Base-by-base conservation (phyloP, 2,797 vertebrate species). In the Chrosomus eos region DNA sequence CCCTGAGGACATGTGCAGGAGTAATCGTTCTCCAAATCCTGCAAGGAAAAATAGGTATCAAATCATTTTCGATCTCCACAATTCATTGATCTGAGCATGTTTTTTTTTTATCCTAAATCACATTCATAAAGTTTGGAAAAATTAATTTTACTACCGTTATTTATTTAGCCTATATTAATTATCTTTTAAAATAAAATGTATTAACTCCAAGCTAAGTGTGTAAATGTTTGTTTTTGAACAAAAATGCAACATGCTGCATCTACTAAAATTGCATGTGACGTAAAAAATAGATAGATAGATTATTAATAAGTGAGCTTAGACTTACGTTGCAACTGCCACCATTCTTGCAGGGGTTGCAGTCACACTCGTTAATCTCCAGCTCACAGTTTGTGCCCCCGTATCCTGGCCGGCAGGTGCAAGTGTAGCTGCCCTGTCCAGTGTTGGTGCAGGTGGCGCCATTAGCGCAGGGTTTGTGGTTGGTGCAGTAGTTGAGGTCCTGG, bases 401-500 rank as follows among this genome's bases (percentile, higher is more conserved):
- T 70, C 97, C 97, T 0, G 97, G 97, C 88, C 94, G 94, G 92
- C 98, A 99, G 51, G 96, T 93, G 83, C 98, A 99, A 0, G 98
- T 99, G 79, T 98, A 99, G 90, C 97, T 98, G 84, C 98, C 97
- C 91, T 98, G 97, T 45, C 98, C 98, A 0, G 98, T 99, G 93
- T 99, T 99, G 94, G 97, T 96, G 81, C 98, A 99, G 0, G 97
- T 98, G 21, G 98, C 98, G 55, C 97, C 97, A 0, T 99, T 99
- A 92, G 93, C 94, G 85, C 98, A 99, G 0, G 98, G 98, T 87
- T 95, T 96, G 93, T 99, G 97, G 90, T 99, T 97, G 78, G 98
- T 99, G 92, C 98, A 99, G 92, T 99, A 99, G 94, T 99, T 99
- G 90, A 99, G 95, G 91, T 99, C 98, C 95, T 99, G 97, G 87